These are phyloP conservation scores for Chloroceryle inda DNA, from an alignment of 2,797 vertebrate genomes.

Conservation along the genomic window DNA sequence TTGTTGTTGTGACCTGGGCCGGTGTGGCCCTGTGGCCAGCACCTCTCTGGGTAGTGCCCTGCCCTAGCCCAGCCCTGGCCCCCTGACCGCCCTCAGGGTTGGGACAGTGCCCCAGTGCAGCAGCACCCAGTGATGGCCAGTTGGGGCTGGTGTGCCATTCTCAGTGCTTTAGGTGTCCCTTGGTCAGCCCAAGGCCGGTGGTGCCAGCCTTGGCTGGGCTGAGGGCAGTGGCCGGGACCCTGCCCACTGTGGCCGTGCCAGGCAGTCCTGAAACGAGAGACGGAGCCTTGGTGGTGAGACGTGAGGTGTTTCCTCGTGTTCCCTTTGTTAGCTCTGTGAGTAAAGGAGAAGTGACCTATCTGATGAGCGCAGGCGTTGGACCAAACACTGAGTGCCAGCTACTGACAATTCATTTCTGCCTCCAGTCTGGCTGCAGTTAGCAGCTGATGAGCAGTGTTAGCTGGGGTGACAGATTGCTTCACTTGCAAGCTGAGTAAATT, in stretches of 20 bases:
- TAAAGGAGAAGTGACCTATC: background rate
- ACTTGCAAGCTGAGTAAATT: background rate
- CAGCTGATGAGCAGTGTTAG: background rate
- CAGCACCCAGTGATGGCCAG: accelerated
- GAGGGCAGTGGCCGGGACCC: background rate
- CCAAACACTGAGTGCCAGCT: background rate
- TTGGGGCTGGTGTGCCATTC: accelerated
- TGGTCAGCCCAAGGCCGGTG: background rate
- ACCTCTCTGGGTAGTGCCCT: background rate
- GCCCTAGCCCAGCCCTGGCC: background rate
- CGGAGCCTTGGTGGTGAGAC: accelerated
- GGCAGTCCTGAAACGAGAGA: background rate
- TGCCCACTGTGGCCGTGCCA: background rate
- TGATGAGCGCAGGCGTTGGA: background rate
- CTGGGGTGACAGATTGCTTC: background rate
- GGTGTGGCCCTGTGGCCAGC: background rate
- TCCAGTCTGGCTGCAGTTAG: background rate
- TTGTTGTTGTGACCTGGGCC: background rate
- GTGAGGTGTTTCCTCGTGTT: background rate
- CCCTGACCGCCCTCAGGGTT: accelerated
- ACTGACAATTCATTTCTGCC: background rate
- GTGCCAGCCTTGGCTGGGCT: background rate
- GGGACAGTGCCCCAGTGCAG: accelerated
- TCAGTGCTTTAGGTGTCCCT: background rate
- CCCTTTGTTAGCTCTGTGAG: background rate